A percentile compares a stretch with the other conserved stretches of the same genome.
These are phyloP conservation scores for Brachypteracias leptosomus DNA, from an alignment of 2,113 vertebrate genomes.

Conservation along the genomic window DNA sequence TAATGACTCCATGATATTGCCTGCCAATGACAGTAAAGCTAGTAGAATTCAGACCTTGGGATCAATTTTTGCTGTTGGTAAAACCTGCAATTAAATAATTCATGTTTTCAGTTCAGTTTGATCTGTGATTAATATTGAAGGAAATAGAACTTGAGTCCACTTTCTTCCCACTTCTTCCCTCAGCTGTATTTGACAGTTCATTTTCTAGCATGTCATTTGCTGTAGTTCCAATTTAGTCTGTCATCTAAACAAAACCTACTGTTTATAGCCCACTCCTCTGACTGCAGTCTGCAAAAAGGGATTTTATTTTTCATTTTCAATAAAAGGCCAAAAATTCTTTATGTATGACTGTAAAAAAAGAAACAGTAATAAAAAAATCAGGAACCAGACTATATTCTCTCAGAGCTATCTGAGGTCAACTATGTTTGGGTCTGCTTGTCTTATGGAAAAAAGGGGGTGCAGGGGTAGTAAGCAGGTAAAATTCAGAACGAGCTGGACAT, in stretches of 20 bases:
- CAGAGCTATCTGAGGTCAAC: background rate
- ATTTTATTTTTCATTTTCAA: background rate
- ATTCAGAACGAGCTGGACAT: background rate
- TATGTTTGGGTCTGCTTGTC: background rate
- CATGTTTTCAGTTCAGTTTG: background rate
- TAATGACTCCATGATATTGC: background rate
- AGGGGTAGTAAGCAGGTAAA: background rate
- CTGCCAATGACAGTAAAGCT: background rate
- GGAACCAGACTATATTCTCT: background rate
- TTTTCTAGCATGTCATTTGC: background rate
- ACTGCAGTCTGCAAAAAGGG: background rate
- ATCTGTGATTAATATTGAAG: slow-evolving; percentile 15
- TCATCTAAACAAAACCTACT: background rate
- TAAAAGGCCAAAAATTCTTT: background rate
- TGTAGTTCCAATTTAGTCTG: background rate
- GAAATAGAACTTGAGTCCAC: background rate
- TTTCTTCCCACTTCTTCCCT: background rate
- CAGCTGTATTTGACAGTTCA: background rate
- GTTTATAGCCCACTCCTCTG: background rate
- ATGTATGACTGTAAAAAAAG: background rate
- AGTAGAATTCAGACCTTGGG: background rate
- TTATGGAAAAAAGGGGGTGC: background rate
- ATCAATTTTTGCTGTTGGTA: background rate
- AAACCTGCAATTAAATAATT: background rate
- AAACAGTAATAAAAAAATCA: background rate